Evolutionary conservation across 2,113 vertebrate genomes (phyloP).

Genomic region (Phoxinus phoxinus): DNA sequence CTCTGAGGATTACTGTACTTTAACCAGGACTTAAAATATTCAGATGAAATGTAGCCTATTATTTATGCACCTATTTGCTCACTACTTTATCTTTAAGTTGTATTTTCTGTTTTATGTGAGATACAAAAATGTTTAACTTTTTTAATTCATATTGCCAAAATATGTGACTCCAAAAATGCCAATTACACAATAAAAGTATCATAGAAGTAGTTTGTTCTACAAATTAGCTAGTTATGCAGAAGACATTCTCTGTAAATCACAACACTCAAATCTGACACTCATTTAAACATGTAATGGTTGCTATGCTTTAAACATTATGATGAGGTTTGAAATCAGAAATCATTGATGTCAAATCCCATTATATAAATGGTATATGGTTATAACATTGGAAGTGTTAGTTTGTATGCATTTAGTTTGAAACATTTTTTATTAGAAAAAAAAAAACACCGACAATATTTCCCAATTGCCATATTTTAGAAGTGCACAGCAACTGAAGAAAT

Average conservation of each 20-base stretch:
- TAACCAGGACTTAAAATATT: neutral
- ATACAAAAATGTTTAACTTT: neutral
- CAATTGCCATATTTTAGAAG: constrained; percentile 1
- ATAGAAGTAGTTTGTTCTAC: no score
- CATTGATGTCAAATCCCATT: neutral
- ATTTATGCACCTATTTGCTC: neutral
- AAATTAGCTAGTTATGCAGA: no score
- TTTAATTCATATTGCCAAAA: neutral
- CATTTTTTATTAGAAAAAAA: neutral
- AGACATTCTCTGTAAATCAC: neutral
- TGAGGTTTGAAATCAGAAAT: neutral
- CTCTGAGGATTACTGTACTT: neutral
- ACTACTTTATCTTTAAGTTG: neutral
- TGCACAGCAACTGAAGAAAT: neutral
- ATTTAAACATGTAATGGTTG: neutral
- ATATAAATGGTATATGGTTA: no score
- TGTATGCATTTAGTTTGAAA: no score
- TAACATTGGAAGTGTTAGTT: no score
- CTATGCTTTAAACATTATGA: neutral
- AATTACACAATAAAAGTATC: neutral
- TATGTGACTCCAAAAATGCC: neutral
- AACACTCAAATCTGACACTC: neutral
- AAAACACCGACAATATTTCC: neutral
- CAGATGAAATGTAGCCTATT: neutral
- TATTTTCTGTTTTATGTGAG: neutral